Percentiles rank a stretch among this genome's conserved stretches.
Evolutionary conservation across 1,140 invertebrate genomes (phyloP).

Genomic region (Prorops nasuta): DNA sequence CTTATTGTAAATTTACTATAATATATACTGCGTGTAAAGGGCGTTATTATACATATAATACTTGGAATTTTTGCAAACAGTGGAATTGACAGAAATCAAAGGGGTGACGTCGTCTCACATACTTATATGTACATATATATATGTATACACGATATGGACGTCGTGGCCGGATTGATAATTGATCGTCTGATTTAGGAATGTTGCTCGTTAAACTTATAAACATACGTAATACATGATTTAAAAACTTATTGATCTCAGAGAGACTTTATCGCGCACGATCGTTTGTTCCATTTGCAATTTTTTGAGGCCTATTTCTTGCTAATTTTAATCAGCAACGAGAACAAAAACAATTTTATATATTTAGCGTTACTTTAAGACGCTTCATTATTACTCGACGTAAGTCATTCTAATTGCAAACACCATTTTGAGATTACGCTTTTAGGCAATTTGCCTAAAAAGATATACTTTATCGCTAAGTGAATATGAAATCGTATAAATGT

Average conservation of each 20-base stretch:
- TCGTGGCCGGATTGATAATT: no score
- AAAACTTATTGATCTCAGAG: not conserved
- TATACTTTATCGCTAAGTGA: no score
- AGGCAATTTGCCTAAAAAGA: constrained; percentile 3
- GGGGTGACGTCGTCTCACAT: not conserved
- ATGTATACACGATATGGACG: not conserved
- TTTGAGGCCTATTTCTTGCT: no score
- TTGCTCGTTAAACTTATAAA: not conserved
- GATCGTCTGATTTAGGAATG: no score
- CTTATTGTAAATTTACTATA: no score
- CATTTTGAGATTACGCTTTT: constrained; percentile 16
- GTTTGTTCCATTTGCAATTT: no score
- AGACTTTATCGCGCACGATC: no score
- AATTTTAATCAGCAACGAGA: no score
- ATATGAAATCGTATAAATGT: no score
- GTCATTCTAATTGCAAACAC: constrained; percentile 9
- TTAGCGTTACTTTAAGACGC: no score
- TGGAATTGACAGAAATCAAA: not conserved
- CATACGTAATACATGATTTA: not conserved
- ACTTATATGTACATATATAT: not conserved
- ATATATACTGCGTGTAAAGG: not conserved
- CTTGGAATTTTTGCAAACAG: not conserved
- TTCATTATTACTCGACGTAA: no score
- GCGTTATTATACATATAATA: not conserved
- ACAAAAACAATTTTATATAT: no score